Evolutionary conservation across 2,797 vertebrate species (phyloP).

Genomic region (Poecilia wingei): DNA sequence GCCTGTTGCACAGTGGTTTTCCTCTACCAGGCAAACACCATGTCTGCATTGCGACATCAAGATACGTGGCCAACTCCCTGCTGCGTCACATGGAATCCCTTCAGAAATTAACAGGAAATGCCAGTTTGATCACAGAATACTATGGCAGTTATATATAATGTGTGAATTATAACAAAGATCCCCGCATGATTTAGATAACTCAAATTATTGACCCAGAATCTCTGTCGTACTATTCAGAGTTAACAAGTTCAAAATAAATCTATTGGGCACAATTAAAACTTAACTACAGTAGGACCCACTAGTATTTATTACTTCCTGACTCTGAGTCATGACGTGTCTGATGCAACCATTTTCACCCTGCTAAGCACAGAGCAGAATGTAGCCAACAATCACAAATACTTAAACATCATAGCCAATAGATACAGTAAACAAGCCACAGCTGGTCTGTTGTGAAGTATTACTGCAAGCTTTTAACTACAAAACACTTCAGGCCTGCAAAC

Average conservation of each 20-base stretch:
- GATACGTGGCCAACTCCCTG: slow-evolving; percentile 33
- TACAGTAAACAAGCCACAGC: neutral
- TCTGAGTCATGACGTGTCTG: neutral
- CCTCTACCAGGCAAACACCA: slow-evolving; percentile 22
- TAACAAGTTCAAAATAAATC: neutral
- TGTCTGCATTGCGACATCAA: slow-evolving; percentile 72
- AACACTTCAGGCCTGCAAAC: slow-evolving; percentile 17
- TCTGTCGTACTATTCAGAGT: neutral
- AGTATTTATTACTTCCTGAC: neutral
- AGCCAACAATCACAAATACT: slow-evolving; percentile 16
- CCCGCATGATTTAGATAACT: neutral
- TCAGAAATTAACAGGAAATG: neutral
- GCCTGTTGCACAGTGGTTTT: slow-evolving; percentile 50
- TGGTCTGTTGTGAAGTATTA: slow-evolving; percentile 16
- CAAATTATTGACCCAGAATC: neutral
- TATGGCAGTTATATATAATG: neutral
- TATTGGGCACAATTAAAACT: neutral
- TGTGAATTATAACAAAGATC: neutral
- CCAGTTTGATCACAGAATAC: neutral
- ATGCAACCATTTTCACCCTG: slow-evolving; percentile 4
- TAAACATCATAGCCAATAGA: slow-evolving; percentile 14
- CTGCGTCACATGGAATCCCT: slow-evolving; percentile 39
- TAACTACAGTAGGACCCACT: neutral
- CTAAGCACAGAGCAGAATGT: slow-evolving; percentile 1
- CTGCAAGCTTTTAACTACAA: slow-evolving; percentile 32